Percentiles rank a stretch among this genome's conserved stretches.
These are phyloP conservation scores for Xenopus borealis DNA, from an alignment of 2,113 vertebrate genomes.

Conservation along the genomic window DNA sequence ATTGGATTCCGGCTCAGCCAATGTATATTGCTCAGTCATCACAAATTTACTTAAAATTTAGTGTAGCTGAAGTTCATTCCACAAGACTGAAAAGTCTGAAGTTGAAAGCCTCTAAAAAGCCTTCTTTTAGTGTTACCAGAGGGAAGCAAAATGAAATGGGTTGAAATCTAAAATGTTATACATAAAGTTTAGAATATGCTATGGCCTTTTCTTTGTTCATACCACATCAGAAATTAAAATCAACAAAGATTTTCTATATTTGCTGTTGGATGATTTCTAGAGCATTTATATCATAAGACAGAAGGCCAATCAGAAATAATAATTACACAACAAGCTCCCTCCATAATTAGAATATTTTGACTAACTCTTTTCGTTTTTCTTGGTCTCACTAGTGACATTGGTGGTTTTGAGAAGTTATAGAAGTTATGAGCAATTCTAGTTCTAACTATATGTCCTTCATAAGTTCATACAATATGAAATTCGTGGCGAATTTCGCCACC, in stretches of 20 bases:
- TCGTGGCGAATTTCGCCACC: too few relatives aligned
- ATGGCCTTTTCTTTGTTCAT: neutral
- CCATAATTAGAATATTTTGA: too few relatives aligned
- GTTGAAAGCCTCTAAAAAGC: conserved; percentile 73
- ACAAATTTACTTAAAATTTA: conserved; percentile 88
- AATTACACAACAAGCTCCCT: too few relatives aligned
- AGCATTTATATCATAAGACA: too few relatives aligned
- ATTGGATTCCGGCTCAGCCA: conserved; percentile 81
- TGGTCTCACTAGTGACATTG: too few relatives aligned
- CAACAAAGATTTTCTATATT: neutral
- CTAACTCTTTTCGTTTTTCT: too few relatives aligned
- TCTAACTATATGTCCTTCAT: too few relatives aligned
- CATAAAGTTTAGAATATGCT: conserved; percentile 35
- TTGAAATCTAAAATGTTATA: conserved; percentile 59
- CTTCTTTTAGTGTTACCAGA: conserved; percentile 58
- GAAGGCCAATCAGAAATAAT: too few relatives aligned
- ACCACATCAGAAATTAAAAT: conserved; percentile 2
- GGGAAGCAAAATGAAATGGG: conserved; percentile 29
- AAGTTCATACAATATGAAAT: too few relatives aligned
- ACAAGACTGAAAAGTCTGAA: conserved; percentile 74
- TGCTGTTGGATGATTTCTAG: neutral
- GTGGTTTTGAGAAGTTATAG: too few relatives aligned
- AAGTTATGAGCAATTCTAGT: too few relatives aligned
- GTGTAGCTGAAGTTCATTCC: conserved; percentile 81
- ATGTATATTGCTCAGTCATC: conserved; percentile 86